Evolutionary conservation across 2,113 vertebrate species (phyloP).

Genomic region (Delphinapterus leucas): DNA sequence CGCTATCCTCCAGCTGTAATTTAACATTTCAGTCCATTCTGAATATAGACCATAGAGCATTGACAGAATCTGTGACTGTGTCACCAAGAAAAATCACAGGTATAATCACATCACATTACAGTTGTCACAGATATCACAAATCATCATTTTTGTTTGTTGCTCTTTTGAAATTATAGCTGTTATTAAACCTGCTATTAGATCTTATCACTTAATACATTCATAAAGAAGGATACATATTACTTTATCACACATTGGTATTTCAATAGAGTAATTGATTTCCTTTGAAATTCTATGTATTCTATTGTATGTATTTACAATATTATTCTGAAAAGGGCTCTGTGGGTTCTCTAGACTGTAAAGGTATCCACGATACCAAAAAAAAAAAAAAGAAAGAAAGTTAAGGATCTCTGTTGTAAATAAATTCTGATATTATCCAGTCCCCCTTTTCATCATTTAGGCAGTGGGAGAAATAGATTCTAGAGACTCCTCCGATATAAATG

Average conservation of each 20-base stretch:
- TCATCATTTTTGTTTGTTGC: slow-evolving; percentile 28
- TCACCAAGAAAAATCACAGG: slow-evolving; percentile 34
- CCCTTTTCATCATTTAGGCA: not conserved
- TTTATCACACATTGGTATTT: not conserved
- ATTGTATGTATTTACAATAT: not conserved
- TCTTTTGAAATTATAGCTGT: slow-evolving; percentile 18
- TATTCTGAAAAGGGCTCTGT: not conserved
- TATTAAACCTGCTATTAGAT: not conserved
- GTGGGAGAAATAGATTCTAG: not conserved
- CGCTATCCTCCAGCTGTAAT: not conserved
- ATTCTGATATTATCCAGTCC: not conserved
- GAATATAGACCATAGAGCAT: not conserved
- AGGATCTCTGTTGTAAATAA: not conserved
- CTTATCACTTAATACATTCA: not conserved
- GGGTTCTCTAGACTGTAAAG: not conserved
- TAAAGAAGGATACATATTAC: not conserved
- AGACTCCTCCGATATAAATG: not conserved
- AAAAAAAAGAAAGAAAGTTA: not conserved
- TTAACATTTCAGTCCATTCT: not conserved
- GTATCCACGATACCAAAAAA: not conserved
- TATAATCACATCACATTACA: not conserved
- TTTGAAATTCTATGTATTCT: not conserved
- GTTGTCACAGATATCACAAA: not conserved
- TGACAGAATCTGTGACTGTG: not conserved
- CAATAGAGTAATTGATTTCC: not conserved